phyloP scores from a whole-genome alignment of 2,797 vertebrate species.

The Typhlichthys eigenmanni region DNA sequence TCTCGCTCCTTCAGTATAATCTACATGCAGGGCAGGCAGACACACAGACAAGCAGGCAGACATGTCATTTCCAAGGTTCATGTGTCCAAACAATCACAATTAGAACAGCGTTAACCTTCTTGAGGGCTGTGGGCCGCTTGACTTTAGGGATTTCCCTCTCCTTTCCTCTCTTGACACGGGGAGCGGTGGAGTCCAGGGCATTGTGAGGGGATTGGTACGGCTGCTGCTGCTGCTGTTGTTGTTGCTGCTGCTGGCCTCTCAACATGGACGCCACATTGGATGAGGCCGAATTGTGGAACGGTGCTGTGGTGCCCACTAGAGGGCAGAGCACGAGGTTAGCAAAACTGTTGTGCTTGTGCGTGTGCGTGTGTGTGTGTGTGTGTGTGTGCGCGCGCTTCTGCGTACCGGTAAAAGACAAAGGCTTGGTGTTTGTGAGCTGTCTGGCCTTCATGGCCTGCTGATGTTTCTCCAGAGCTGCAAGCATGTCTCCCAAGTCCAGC shows the following conservation, averaged over 20 bases:
- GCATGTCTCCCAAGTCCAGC: constrained; percentile 95
- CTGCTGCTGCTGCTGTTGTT: constrained; percentile 38
- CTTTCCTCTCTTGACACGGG: constrained; percentile 92
- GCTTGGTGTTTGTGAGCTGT: constrained; percentile 94
- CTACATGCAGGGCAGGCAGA: constrained; percentile 63
- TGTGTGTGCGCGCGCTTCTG: not conserved
- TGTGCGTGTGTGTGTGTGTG: not conserved
- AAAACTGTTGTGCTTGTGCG: not conserved
- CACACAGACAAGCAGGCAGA: not conserved
- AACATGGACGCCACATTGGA: constrained; percentile 72
- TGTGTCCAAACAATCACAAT: not conserved
- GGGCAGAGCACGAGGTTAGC: constrained; percentile 4
- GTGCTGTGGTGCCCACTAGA: constrained; percentile 88
- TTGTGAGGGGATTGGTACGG: constrained; percentile 82
- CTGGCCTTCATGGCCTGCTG: constrained; percentile 95
- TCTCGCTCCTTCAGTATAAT: constrained; percentile 98
- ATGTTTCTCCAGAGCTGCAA: constrained; percentile 94
- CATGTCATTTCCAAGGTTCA: not conserved
- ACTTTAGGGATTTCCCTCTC: constrained; percentile 95
- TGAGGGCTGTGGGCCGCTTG: constrained; percentile 95
- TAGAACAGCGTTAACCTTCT: constrained; percentile 82
- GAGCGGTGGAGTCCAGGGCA: constrained; percentile 88
- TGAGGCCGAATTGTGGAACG: constrained; percentile 86
- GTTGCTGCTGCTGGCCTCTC: constrained; percentile 71
- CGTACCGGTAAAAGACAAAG: constrained; percentile 88